Conservation (phyloP, 2,797 vertebrate species). For the Epinephelus malabaricus region DNA sequence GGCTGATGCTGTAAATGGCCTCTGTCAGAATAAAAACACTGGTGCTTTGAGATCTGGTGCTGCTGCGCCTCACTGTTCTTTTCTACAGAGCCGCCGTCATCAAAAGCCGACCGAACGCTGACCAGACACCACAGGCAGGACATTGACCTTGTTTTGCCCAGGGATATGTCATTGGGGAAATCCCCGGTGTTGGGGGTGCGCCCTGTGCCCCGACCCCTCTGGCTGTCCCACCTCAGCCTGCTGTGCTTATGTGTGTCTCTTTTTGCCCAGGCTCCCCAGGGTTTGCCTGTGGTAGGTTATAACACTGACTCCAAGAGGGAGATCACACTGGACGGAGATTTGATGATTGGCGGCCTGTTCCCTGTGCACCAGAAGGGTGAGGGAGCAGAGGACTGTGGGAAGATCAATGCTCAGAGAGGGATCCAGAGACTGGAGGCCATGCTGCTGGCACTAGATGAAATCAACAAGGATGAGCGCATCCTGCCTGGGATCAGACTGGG, state of each 20-base stretch:
- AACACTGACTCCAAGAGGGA: constrained; percentile 90
- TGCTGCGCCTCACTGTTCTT: constrained; percentile 58
- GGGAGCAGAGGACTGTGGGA: constrained; percentile 93
- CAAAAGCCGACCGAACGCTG: constrained; percentile 53
- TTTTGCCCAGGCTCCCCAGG: constrained; percentile 76
- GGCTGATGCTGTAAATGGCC: constrained; percentile 77
- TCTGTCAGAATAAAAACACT: constrained; percentile 78
- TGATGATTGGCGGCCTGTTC: constrained; percentile 97
- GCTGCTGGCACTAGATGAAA: constrained; percentile 96
- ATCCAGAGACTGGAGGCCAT: constrained; percentile 99
- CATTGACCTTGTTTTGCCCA: constrained; percentile 60
- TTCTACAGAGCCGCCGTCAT: constrained; percentile 39
- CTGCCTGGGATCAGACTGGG: constrained; percentile 94
- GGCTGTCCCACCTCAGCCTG: constrained; percentile 76
- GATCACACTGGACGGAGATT: constrained; percentile 94
- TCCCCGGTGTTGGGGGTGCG: constrained; percentile 71
- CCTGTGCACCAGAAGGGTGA: constrained; percentile 97
- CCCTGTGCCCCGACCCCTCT: constrained; percentile 73
- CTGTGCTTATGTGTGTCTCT: constrained; percentile 77
- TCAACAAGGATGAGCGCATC: constrained; percentile 93
- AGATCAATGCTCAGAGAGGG: constrained; percentile 96
- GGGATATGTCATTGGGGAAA: constrained; percentile 81
- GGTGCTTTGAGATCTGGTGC: constrained; percentile 75
- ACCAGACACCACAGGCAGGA: constrained; percentile 57
- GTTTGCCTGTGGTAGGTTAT: constrained; percentile 82